Percentiles rank a stretch among this genome's conserved stretches.
Conservation (phyloP, 2,797 vertebrate species). For the Merluccius polli region DNA sequence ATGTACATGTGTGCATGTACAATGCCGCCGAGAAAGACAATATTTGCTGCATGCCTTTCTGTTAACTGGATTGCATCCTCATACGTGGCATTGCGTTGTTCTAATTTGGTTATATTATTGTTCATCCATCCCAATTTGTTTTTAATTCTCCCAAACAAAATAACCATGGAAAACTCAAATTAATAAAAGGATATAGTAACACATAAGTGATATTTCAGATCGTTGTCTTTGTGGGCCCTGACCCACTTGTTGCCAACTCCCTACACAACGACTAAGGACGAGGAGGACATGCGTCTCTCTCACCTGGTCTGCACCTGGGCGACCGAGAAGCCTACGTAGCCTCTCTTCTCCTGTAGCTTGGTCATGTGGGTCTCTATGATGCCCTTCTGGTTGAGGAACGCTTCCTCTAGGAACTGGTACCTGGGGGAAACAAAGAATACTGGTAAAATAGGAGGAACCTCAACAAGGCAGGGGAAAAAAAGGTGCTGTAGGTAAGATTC, state of each 20-base stretch:
- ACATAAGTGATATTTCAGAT: background rate
- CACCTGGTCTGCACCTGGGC: slow-evolving; percentile 96
- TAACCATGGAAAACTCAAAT: background rate
- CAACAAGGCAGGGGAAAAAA: background rate
- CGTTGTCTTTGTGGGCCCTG: too few relatives aligned
- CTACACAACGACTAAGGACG: background rate
- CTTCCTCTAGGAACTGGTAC: slow-evolving; percentile 98
- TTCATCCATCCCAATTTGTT: background rate
- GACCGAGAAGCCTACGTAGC: slow-evolving; percentile 93
- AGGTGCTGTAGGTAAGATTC: too few relatives aligned
- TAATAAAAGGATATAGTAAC: background rate
- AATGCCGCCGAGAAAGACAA: background rate
- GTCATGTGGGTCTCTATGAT: slow-evolving; percentile 89
- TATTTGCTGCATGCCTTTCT: background rate
- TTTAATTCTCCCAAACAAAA: background rate
- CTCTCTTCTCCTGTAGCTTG: slow-evolving; percentile 96
- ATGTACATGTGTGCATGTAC: background rate
- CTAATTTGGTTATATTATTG: background rate
- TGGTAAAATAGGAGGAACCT: background rate
- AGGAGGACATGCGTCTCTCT: background rate
- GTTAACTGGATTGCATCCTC: background rate
- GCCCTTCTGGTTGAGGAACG: slow-evolving; percentile 95
- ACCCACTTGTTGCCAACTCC: background rate
- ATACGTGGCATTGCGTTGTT: background rate
- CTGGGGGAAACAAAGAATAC: slow-evolving; percentile 59